Percentiles rank a stretch among this genome's conserved stretches.
phyloP scores from a whole-genome alignment of 1,140 invertebrate genomes.

The Macrobrachium nipponense region DNA sequence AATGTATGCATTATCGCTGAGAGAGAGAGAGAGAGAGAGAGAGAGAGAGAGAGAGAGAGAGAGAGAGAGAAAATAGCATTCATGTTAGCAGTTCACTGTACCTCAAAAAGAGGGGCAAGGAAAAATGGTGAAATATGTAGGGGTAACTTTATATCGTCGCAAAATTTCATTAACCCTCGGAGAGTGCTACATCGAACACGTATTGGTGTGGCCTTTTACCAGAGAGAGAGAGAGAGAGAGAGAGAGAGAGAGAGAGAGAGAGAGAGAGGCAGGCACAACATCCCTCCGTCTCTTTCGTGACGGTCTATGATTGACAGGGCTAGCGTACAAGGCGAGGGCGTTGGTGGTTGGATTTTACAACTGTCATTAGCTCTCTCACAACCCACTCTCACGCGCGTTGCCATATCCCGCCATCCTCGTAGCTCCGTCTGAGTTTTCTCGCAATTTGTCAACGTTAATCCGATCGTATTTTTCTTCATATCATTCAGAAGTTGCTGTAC shows the following conservation, averaged over 20 bases:
- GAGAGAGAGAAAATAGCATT: too few relatives aligned
- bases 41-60: too few relatives aligned
- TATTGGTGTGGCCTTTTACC: too few relatives aligned
- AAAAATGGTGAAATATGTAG: too few relatives aligned
- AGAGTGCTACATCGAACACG: too few relatives aligned
- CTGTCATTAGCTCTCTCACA: conserved; percentile 31
- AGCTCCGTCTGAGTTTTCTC: conserved; percentile 12
- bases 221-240: conserved; percentile 19
- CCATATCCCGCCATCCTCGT: conserved; percentile 2
- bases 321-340: conserved; percentile 40
- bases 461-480: background rate
- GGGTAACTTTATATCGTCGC: too few relatives aligned
- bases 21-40: too few relatives aligned
- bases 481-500: too few relatives aligned
- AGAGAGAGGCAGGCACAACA: background rate
- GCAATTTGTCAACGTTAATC: background rate
- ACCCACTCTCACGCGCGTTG: conserved; percentile 11
- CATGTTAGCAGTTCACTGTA: too few relatives aligned
- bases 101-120: too few relatives aligned
- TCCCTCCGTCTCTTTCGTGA: conserved; percentile 24
- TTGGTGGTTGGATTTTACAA: conserved; percentile 35
- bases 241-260: conserved; percentile 22
- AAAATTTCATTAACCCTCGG: too few relatives aligned
- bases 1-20: too few relatives aligned
- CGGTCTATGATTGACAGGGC: conserved; percentile 43